These are phyloP conservation scores for Drosophila kohkoa DNA, from an alignment of 1,140 invertebrate genomes.

Conservation along the genomic window DNA sequence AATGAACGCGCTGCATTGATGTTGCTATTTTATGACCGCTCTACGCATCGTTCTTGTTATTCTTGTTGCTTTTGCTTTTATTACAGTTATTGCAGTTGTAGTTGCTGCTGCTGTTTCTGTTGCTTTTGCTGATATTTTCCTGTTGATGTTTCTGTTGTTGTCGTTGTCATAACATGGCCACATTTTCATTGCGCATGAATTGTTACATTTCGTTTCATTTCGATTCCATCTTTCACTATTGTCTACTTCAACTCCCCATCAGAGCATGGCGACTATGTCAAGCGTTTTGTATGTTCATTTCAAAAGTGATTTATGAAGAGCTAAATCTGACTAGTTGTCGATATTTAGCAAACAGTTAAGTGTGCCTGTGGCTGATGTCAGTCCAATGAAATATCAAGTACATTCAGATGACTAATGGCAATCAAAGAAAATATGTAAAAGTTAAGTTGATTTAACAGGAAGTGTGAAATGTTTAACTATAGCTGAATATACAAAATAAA, in stretches of 20 bases:
- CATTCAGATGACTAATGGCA: too few species aligned
- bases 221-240: conserved; percentile 19
- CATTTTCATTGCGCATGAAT: conserved; percentile 67
- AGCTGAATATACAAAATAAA: too few species aligned
- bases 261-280: conserved; percentile 11
- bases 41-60: conserved; percentile 45
- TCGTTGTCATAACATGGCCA: conserved; percentile 63
- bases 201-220: conserved; percentile 43
- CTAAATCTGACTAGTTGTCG: too few species aligned
- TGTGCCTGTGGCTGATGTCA: too few species aligned
- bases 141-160: conserved; percentile 24
- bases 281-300: neutral
- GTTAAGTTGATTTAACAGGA: too few species aligned
- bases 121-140: conserved; percentile 38
- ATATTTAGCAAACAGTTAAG: too few species aligned
- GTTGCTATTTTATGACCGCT: conserved; percentile 77
- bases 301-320: neutral
- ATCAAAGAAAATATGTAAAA: too few species aligned
- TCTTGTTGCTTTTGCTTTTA: conserved; percentile 18
- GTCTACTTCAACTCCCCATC: neutral
- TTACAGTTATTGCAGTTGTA: conserved; percentile 47
- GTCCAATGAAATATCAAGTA: too few species aligned
- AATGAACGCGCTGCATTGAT: conserved; percentile 77
- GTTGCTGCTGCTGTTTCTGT: conserved; percentile 10
- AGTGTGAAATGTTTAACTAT: too few species aligned